Conservation (phyloP, 2,797 vertebrate species). For the Lepus townsendii region DNA sequence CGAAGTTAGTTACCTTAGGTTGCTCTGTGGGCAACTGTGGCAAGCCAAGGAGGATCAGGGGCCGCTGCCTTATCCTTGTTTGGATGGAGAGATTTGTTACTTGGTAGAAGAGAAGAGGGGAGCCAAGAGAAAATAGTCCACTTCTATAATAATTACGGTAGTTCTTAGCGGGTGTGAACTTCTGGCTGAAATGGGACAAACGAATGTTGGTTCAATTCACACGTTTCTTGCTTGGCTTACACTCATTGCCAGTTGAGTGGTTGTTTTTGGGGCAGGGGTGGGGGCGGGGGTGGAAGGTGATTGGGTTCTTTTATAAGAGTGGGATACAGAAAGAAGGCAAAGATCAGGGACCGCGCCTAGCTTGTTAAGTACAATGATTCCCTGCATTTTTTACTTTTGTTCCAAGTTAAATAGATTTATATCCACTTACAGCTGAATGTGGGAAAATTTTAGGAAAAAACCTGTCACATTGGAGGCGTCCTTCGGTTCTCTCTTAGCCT, state of each 20-base stretch:
- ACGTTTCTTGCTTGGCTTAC: conserved; percentile 74
- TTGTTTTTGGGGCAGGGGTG: too few species aligned
- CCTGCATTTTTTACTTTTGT: conserved; percentile 33
- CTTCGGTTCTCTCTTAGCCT: conserved; percentile 68
- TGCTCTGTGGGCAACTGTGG: neutral
- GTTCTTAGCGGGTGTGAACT: conserved; percentile 68
- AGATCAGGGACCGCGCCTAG: conserved; percentile 64
- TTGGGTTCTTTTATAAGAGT: neutral
- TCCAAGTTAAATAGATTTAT: conserved; percentile 67
- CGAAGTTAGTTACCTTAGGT: neutral
- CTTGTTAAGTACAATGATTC: conserved; percentile 50
- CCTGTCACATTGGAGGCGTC: conserved; percentile 3
- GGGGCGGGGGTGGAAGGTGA: neutral
- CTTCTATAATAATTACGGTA: conserved; percentile 44
- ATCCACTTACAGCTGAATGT: conserved; percentile 66
- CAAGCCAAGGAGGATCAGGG: neutral
- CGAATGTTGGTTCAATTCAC: conserved; percentile 70
- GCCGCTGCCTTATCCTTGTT: neutral
- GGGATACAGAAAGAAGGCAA: conserved; percentile 56
- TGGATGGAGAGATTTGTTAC: conserved; percentile 33
- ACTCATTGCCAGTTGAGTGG: conserved; percentile 20
- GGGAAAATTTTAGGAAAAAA: conserved; percentile 33
- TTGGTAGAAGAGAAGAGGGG: neutral
- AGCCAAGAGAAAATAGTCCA: neutral
- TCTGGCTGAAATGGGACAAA: conserved; percentile 68